A percentile compares a stretch with the other conserved stretches of the same genome.
phyloP scores from a whole-genome alignment of 2,888 invertebrate species.

The Caenorhabditis becei region DNA sequence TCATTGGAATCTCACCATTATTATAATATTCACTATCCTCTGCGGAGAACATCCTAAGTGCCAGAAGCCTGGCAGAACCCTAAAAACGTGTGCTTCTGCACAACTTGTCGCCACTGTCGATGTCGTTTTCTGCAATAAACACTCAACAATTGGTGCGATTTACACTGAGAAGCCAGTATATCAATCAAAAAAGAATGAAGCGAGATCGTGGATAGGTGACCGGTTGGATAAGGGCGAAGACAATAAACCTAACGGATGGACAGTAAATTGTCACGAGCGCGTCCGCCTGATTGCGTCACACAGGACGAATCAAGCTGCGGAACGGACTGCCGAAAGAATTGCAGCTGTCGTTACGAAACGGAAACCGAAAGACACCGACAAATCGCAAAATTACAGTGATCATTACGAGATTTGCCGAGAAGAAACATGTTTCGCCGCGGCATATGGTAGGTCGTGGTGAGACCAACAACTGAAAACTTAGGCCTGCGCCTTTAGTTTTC shows the following conservation, averaged over 20 bases:
- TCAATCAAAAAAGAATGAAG: conserved; percentile 40
- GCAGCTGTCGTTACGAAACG: conserved; percentile 45
- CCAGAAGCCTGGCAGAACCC: conserved; percentile 39
- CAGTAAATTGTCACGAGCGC: conserved; percentile 13
- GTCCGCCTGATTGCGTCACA: conserved; percentile 39
- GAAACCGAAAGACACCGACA: conserved; percentile 10
- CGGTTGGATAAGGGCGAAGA: neutral
- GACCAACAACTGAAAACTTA: neutral
- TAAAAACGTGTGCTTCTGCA: conserved; percentile 38
- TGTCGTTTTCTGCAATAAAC: conserved; percentile 47
- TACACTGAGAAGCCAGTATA: conserved; percentile 31
- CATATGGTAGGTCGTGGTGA: neutral
- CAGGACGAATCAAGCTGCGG: conserved; percentile 17
- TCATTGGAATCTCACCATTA: conserved; percentile 20
- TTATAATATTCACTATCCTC: conserved; percentile 31
- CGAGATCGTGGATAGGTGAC: conserved; percentile 32
- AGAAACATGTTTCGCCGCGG: neutral
- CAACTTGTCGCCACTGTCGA: conserved; percentile 15
- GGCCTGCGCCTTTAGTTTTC: neutral
- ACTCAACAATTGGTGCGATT: conserved; percentile 1
- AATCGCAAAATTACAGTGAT: conserved; percentile 34
- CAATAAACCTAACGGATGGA: conserved; percentile 23
- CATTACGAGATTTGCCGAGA: conserved; percentile 9
- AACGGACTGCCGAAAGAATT: conserved; percentile 13
- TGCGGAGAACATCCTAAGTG: conserved; percentile 48